phyloP scores from a whole-genome alignment of 2,888 invertebrate genomes.

The Timandra comae region DNA sequence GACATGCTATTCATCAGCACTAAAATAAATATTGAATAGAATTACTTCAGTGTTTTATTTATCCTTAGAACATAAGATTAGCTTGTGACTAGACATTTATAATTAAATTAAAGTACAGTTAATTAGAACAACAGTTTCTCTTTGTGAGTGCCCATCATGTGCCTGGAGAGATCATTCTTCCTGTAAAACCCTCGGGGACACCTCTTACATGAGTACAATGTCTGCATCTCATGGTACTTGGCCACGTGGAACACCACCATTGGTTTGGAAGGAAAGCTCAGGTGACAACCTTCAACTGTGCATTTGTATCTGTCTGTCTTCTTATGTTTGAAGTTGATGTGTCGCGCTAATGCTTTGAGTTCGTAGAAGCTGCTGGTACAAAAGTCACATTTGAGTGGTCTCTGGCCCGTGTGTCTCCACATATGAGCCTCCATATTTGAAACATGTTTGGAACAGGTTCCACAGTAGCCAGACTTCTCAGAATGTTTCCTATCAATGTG shows the following conservation, averaged over 20 bases:
- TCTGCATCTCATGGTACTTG: conserved; percentile 49
- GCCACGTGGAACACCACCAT: conserved; percentile 57
- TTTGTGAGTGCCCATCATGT: conserved; percentile 57
- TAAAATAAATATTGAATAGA: conserved; percentile 51
- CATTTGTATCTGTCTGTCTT: conserved; percentile 53
- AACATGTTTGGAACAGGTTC: conserved; percentile 65
- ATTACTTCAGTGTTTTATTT: conserved; percentile 23
- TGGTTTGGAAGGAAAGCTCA: conserved; percentile 49
- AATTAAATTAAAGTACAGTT: conserved; percentile 2
- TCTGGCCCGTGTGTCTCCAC: conserved; percentile 72
- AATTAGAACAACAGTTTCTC: conserved; percentile 32
- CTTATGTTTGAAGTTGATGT: conserved; percentile 55
- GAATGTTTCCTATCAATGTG: conserved; percentile 73
- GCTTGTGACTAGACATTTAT: too few species aligned
- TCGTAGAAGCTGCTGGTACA: conserved; percentile 54
- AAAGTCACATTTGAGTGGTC: conserved; percentile 54
- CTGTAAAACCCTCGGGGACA: conserved; percentile 62
- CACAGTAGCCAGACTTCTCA: conserved; percentile 71
- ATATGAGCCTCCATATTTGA: conserved; percentile 73
- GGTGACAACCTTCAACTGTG: conserved; percentile 39
- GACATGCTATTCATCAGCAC: conserved; percentile 53
- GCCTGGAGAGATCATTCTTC: conserved; percentile 58
- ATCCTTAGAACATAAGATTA: conserved; percentile 1
- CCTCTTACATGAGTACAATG: conserved; percentile 51
- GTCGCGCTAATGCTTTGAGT: conserved; percentile 49